Base-by-base conservation (phyloP, 1,140 invertebrate genomes). In the Orchestia grillus region DNA sequence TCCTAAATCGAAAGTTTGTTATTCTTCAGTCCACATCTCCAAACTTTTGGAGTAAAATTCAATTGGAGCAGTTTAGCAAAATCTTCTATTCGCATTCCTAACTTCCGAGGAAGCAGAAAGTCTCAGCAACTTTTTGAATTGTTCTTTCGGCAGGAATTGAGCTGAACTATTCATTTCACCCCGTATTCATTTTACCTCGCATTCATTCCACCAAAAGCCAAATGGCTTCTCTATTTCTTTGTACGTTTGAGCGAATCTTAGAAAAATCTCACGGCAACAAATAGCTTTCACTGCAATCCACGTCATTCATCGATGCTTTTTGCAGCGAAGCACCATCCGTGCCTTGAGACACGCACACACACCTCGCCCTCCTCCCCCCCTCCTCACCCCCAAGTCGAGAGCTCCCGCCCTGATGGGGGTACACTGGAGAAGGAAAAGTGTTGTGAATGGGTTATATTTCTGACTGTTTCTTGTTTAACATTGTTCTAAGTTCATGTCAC, bases 301-400 rank as follows among this genome's bases (percentile, higher is more conserved):
- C 42, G 88, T 90, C 88, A 90, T 90, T 90, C 28, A 90, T 42
- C 88, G 88, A 43, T 43, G 88, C 16, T 90, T 42, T 90, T 90
- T 90, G 28, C 28, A 3, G 62, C 36, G 11, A 28, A 36, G 15
- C n/a, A n/a, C n/a, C n/a, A n/a, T n/a, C n/a, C n/a, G n/a, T n/a
- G n/a, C n/a, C n/a, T n/a, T n/a, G n/a, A n/a, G n/a, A n/a, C n/a
- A n/a, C n/a, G n/a, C n/a, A n/a, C n/a, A n/a, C n/a, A n/a, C n/a
- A n/a, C n/a, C n/a, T n/a, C n/a, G n/a, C n/a, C n/a, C n/a, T n/a
- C n/a, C 15, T 15, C 28, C 3, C 62, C 62, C 11, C 62, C 28
- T 77, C 15, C 15, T 15, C 11, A 36, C 36, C 47, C 6, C 6
- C 47, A 19, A 8, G 47, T 53, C 19, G 19, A 53, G 19, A 53